Evolutionary conservation across 2,888 invertebrate genomes (phyloP), one percentile per base, ranked within the genome.

Genomic region (Venustoraphidia nigricollis): DNA sequence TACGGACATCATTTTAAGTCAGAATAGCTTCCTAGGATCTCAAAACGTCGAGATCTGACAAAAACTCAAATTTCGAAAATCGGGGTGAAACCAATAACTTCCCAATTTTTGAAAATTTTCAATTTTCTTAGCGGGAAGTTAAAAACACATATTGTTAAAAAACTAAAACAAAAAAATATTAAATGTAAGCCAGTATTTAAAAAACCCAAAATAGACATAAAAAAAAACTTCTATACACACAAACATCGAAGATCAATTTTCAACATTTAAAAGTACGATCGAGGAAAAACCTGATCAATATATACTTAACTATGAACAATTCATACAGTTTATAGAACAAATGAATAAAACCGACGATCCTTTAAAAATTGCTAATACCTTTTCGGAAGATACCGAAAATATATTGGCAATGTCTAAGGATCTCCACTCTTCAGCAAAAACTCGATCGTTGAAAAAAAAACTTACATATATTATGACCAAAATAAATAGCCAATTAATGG

Each of bases 391-490:
- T 34, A 9, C 45, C 11, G 9, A 46, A 14, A 14, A 39, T 34
- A 14, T 49, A 35, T 13, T 46, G 5, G 37, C 27, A 6, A 46
- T 49, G 46, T 44, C 46, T 8, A 41, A 13, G 6, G 46, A 48
- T 8, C 40, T 48, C 1, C 44, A 50, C 14, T 35, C 46, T 3
- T 17, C 34, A 10, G 38, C 46, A 9, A 42, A 38, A 34, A 41
- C 50, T 36, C 37, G 36, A 8, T 35, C 14, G 34, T 45, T 46
- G 17, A 52, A 52, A 47, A 38, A 8, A 13, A 46, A 27, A 47
- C 51, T 51, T 37, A 50, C 51, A 3, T 41, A 11, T 41, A 9
- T 53, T 39, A n/a, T 50, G 42, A 51, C 42, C 2, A 37, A 40
- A 35, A 27, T 51, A 3, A 43, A 50, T 13, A 10, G 34, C 34